Conservation (phyloP, 2,888 invertebrate species). For the Brassicogethes aeneus region DNA sequence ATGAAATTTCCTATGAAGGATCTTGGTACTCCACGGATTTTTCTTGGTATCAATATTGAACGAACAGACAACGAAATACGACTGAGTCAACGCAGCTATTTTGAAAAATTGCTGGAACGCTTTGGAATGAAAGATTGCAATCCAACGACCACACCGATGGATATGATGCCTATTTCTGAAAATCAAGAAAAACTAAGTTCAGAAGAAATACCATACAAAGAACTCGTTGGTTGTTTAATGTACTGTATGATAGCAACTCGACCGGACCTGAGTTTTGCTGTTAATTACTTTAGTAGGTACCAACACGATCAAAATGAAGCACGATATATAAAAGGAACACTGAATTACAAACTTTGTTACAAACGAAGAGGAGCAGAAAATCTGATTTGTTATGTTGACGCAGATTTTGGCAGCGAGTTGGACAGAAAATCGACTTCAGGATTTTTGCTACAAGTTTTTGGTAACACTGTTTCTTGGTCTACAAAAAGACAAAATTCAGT, state of each 20-base stretch:
- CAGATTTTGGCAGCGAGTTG: no score
- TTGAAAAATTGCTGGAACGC: constrained; percentile 17
- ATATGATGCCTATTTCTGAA: constrained; percentile 6
- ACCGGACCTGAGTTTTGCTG: background rate
- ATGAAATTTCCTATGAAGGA: constrained; percentile 21
- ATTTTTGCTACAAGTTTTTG: no score
- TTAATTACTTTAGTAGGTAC: background rate
- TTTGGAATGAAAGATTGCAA: constrained; percentile 23
- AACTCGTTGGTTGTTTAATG: background rate
- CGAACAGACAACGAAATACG: constrained; percentile 12
- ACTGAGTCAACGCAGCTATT: constrained; percentile 19
- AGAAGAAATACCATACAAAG: background rate
- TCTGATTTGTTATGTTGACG: no score
- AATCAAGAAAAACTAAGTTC: background rate
- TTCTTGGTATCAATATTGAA: constrained; percentile 22
- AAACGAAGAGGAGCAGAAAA: no score
- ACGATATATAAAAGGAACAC: no score
- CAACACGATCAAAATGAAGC: no score
- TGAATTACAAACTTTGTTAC: no score
- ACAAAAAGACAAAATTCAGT: no score
- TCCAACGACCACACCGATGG: constrained; percentile 8
- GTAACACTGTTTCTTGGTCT: no score
- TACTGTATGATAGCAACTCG: background rate
- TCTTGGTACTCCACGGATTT: constrained; percentile 17
- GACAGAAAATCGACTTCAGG: no score